phyloP scores from a whole-genome alignment of 2,113 vertebrate species.

The Grantiella picta region DNA sequence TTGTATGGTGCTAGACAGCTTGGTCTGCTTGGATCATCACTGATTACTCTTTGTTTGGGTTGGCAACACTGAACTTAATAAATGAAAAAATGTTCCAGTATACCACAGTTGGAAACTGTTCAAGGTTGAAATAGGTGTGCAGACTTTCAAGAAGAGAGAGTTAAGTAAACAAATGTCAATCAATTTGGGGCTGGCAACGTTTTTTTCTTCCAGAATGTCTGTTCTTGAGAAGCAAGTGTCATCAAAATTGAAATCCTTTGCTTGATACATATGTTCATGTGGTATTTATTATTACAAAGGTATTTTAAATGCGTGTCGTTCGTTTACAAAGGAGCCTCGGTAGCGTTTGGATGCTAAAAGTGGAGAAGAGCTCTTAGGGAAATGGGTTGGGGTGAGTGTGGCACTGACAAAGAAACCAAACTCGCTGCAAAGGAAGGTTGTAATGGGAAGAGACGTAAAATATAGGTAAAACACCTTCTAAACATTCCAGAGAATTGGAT shows the following conservation, averaged over 20 bases:
- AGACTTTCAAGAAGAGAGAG: slow-evolving; percentile 82
- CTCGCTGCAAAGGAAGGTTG: neutral
- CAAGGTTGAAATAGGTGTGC: slow-evolving; percentile 87
- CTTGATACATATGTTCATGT: slow-evolving; percentile 69
- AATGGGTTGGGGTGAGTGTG: neutral
- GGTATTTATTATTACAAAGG: slow-evolving; percentile 75
- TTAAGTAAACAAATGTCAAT: slow-evolving; percentile 85
- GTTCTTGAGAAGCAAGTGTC: slow-evolving; percentile 77
- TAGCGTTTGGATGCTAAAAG: neutral
- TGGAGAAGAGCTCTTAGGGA: neutral
- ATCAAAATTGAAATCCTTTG: slow-evolving; percentile 71
- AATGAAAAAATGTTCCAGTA: slow-evolving; percentile 84
- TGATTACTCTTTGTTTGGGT: slow-evolving; percentile 87
- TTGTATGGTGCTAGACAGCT: slow-evolving; percentile 82
- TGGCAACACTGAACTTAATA: slow-evolving; percentile 86
- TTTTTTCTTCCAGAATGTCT: slow-evolving; percentile 72
- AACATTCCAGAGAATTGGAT: slow-evolving; percentile 22
- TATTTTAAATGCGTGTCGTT: slow-evolving; percentile 68
- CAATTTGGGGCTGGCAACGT: slow-evolving; percentile 74
- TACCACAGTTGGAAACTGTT: slow-evolving; percentile 86
- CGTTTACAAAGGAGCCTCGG: slow-evolving; percentile 49
- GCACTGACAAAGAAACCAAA: neutral
- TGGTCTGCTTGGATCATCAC: slow-evolving; percentile 84
- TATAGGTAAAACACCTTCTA: slow-evolving; percentile 7
- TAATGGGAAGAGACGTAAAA: slow-evolving; percentile 2